phyloP scores from a whole-genome alignment of 1,140 invertebrate genomes.

The Drosophila ironensis region DNA sequence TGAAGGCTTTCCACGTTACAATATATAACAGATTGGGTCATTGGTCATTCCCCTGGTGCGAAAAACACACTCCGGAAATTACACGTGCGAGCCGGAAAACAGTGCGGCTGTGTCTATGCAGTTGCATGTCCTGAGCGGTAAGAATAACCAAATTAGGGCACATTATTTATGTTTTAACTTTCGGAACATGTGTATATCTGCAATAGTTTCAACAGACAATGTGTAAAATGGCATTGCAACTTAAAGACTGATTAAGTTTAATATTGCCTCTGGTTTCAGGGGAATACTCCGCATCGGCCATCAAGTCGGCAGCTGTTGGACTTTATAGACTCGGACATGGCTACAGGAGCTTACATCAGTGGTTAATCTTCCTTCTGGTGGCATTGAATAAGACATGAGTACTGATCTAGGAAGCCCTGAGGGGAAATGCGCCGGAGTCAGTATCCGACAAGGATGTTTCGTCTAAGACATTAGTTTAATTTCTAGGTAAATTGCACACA shows the following conservation, averaged over 20 bases:
- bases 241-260: neutral
- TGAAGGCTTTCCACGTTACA: neutral
- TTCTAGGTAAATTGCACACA: slow-evolving; percentile 42
- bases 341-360: slow-evolving; percentile 56
- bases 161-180: no score
- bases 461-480: slow-evolving; percentile 58
- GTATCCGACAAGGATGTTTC: slow-evolving; percentile 9
- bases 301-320: slow-evolving; percentile 57
- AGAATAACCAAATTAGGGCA: slow-evolving; percentile 1
- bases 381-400: slow-evolving; percentile 66
- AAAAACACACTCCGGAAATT: slow-evolving; percentile 72
- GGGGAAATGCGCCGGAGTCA: slow-evolving; percentile 5
- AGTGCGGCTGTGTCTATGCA: slow-evolving; percentile 67
- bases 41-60: slow-evolving; percentile 87
- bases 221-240: no score
- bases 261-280: slow-evolving; percentile 48
- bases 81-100: slow-evolving; percentile 71
- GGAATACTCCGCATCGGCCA: slow-evolving; percentile 80
- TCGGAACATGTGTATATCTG: no score
- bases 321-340: slow-evolving; percentile 35
- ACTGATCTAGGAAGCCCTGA: neutral
- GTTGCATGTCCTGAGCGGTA: slow-evolving; percentile 76
- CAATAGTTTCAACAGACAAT: no score
- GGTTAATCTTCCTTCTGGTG: slow-evolving; percentile 65
- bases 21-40: slow-evolving; percentile 56